Conservation (phyloP, 2,113 vertebrate genomes). For the Ageneiosus marmoratus region DNA sequence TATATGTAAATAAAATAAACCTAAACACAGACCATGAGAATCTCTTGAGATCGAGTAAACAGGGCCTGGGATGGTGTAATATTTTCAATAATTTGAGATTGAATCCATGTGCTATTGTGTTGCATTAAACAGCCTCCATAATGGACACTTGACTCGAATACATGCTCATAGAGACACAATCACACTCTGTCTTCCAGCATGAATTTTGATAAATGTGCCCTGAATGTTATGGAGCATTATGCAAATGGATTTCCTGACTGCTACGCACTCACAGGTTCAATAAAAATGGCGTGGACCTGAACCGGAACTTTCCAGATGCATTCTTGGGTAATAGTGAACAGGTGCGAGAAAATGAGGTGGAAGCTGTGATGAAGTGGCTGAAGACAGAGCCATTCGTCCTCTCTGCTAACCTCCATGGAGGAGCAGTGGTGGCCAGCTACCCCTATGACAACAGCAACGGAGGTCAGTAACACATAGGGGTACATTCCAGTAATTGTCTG, state of each 20-base stretch:
- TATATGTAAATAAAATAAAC: background rate
- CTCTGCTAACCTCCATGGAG: constrained; percentile 93
- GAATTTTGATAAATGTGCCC: background rate
- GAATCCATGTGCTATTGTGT: background rate
- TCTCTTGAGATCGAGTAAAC: background rate
- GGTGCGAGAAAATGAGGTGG: constrained; percentile 81
- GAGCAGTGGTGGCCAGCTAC: constrained; percentile 91
- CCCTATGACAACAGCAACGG: constrained; percentile 87
- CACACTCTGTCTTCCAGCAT: background rate
- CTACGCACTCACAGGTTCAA: constrained; percentile 78
- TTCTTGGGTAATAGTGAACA: constrained; percentile 63
- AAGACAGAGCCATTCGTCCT: constrained; percentile 85
- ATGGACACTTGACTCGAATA: background rate
- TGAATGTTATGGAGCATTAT: background rate
- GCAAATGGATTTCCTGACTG: background rate
- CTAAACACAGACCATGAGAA: background rate
- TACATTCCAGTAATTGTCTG: background rate
- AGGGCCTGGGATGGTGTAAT: background rate
- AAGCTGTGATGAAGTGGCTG: constrained; percentile 87
- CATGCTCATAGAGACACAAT: background rate
- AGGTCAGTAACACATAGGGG: constrained; percentile 66
- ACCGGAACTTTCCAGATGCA: constrained; percentile 90
- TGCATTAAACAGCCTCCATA: background rate
- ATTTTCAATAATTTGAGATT: background rate
- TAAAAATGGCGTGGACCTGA: constrained; percentile 81